phyloP scores from a whole-genome alignment of 2,797 vertebrate genomes.

The Lagocephalus sceleratus region DNA sequence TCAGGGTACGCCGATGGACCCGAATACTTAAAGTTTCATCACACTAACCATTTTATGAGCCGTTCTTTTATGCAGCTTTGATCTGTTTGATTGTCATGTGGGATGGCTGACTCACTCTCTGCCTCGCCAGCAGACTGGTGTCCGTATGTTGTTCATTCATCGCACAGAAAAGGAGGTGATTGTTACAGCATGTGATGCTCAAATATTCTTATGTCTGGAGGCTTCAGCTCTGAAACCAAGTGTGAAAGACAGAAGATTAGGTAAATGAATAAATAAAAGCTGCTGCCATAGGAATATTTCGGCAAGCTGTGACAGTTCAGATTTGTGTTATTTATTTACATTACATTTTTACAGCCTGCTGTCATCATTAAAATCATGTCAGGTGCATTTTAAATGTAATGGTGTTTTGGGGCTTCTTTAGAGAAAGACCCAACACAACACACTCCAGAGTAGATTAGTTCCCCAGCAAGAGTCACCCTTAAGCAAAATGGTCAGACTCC shows the following conservation, averaged over 20 bases:
- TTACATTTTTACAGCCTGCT: conserved; percentile 18
- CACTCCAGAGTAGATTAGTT: no score
- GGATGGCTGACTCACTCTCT: conserved; percentile 45
- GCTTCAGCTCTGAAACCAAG: conserved; percentile 12
- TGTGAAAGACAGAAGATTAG: conserved; percentile 27
- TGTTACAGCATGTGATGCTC: conserved; percentile 35
- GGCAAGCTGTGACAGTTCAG: conserved; percentile 1
- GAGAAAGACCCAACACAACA: no score
- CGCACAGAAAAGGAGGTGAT: conserved; percentile 52
- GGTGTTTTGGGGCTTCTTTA: no score
- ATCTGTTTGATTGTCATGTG: conserved; percentile 34
- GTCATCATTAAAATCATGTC: conserved; percentile 16
- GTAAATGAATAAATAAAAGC: conserved; percentile 30
- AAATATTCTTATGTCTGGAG: conserved; percentile 48
- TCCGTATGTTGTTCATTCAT: conserved; percentile 59
- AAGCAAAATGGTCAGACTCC: no score
- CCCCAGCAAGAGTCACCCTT: no score
- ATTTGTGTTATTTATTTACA: no score
- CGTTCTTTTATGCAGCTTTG: conserved; percentile 35
- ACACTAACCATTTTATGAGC: conserved; percentile 25
- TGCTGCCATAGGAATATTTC: conserved; percentile 35
- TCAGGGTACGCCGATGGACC: conserved; percentile 26
- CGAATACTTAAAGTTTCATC: conserved; percentile 48
- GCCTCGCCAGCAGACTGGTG: conserved; percentile 47
- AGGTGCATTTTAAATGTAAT: neutral